A percentile compares a stretch with the other conserved stretches of the same genome.
phyloP scores from a whole-genome alignment of 2,113 vertebrate genomes.

The Oncorhynchus gorbuscha region DNA sequence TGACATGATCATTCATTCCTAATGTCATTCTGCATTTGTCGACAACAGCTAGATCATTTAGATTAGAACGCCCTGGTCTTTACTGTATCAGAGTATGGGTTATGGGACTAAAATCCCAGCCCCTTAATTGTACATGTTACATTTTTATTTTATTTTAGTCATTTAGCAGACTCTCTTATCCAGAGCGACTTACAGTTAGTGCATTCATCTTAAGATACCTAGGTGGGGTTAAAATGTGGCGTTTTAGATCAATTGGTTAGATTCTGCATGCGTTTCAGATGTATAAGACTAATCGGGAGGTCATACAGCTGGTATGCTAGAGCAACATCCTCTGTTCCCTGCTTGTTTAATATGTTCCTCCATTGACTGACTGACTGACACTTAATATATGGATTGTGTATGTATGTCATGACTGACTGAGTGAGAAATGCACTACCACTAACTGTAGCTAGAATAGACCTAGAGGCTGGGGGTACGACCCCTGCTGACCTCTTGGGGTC shows the following conservation, averaged over 20 bases:
- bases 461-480: conserved; percentile 1
- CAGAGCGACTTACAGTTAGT: too few relatives aligned
- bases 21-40: not conserved
- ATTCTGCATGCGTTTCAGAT: not conserved
- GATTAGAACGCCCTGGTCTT: not conserved
- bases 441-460: conserved; percentile 35
- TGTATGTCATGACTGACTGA: conserved; percentile 24
- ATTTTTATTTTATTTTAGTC: too few relatives aligned
- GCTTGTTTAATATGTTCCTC: not conserved
- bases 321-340: not conserved
- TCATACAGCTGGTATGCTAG: not conserved
- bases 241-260: too few relatives aligned
- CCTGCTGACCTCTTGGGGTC: not conserved
- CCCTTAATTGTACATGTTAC: not conserved
- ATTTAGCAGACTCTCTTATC: too few relatives aligned
- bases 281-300: not conserved
- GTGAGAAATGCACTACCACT: conserved; percentile 42
- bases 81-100: not conserved
- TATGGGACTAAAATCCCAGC: not conserved
- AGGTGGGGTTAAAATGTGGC: too few relatives aligned
- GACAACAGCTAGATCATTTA: too few relatives aligned
- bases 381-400: not conserved
- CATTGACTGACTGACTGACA: conserved; percentile 3
- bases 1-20: conserved; percentile 4
- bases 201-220: too few relatives aligned